These are phyloP conservation scores for Arbacia lixula DNA, from an alignment of 53 echinoderm and acorn worm genomes.

Conservation along the genomic window DNA sequence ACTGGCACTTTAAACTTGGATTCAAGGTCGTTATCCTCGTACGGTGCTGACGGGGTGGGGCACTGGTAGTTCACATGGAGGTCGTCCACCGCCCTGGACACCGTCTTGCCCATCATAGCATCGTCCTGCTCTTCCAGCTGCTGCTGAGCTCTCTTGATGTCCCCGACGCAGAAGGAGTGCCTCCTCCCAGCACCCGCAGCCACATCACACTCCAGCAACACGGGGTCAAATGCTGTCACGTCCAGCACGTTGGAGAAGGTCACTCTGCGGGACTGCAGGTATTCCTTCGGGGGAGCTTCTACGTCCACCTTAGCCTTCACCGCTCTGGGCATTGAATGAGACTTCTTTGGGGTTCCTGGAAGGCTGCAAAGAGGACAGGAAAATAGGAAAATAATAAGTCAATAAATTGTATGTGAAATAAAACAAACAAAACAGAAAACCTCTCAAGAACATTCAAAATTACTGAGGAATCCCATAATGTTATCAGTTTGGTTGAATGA, in stretches of 20 bases:
- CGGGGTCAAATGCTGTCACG: conserved; percentile 14
- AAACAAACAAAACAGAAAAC: no score
- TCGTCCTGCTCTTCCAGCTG: background rate
- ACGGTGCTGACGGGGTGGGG: conserved; percentile 25
- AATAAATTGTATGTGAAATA: no score
- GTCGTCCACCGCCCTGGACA: conserved; percentile 22
- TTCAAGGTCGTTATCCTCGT: conserved; percentile 33
- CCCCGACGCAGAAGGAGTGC: conserved; percentile 48
- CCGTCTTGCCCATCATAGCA: conserved; percentile 45
- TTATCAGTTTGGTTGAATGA: no score
- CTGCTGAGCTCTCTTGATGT: conserved; percentile 31
- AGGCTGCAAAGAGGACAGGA: conserved; percentile 21
- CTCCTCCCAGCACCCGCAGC: conserved; percentile 3
- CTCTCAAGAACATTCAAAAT: no score
- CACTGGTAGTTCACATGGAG: conserved; percentile 33
- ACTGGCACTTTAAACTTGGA: conserved; percentile 13
- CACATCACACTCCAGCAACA: background rate
- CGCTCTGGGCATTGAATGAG: conserved; percentile 23
- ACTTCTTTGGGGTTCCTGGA: conserved; percentile 14
- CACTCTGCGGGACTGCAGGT: conserved; percentile 20
- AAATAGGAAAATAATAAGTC: background rate
- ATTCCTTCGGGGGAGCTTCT: conserved; percentile 14
- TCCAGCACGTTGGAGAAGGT: conserved; percentile 48
- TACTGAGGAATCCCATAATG: no score
- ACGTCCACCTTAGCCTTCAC: conserved; percentile 3